Conservation (phyloP, 2,888 invertebrate species). For the Agrochola macilenta region DNA sequence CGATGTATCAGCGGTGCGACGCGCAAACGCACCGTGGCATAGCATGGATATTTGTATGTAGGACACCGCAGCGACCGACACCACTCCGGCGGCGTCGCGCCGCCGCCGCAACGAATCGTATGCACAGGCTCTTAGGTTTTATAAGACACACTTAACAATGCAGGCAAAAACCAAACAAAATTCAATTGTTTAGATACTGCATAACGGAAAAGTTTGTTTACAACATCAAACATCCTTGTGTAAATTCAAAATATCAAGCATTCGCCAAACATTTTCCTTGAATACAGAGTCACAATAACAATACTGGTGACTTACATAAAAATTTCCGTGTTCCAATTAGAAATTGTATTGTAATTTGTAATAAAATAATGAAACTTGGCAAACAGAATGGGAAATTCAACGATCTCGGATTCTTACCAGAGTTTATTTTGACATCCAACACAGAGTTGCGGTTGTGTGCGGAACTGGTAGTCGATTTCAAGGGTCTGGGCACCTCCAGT, state of each 20-base stretch:
- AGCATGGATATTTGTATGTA: too few species aligned
- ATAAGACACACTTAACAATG: not conserved
- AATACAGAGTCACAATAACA: not conserved
- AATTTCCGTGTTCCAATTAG: constrained; percentile 22
- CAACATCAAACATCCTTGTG: not conserved
- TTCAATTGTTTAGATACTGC: not conserved
- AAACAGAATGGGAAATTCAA: not conserved
- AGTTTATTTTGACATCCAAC: constrained; percentile 89
- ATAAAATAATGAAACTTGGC: constrained; percentile 1
- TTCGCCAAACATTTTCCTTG: not conserved
- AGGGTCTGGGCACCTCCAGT: constrained; percentile 94
- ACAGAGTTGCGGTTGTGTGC: constrained; percentile 89
- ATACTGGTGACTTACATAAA: not conserved
- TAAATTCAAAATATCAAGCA: not conserved
- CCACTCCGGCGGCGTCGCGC: too few species aligned
- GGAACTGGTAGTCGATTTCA: constrained; percentile 91
- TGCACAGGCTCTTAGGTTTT: too few species aligned
- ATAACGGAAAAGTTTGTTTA: not conserved
- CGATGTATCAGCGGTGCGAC: too few species aligned
- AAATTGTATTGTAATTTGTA: constrained; percentile 7
- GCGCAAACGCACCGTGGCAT: too few species aligned
- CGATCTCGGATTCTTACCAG: constrained; percentile 79
- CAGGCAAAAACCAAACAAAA: not conserved
- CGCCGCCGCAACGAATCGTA: too few species aligned
- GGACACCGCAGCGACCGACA: too few species aligned